Conservation (phyloP, 2,888 invertebrate species). For the Hymenopus coronatus region DNA sequence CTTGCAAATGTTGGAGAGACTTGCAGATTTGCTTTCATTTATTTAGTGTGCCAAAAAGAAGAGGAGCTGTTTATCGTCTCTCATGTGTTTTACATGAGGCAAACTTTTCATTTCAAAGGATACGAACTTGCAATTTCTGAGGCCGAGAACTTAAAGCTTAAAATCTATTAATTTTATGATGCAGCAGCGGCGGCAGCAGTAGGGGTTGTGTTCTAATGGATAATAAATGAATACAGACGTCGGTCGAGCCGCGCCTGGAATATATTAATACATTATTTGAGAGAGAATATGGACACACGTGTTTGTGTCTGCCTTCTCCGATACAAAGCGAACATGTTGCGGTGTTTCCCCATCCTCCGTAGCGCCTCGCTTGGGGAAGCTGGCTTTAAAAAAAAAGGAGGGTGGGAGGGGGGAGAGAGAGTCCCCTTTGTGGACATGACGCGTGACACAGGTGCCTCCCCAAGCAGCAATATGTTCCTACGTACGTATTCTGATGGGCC, state of each 20-base stretch:
- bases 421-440: conserved; percentile 22
- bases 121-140: neutral
- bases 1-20: conserved; percentile 9
- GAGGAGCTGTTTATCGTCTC: conserved; percentile 27
- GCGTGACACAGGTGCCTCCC: conserved; percentile 24
- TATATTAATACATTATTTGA: conserved; percentile 36
- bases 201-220: conserved; percentile 27
- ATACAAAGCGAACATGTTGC: conserved; percentile 23
- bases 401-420: conserved; percentile 1
- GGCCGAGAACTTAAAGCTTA: neutral
- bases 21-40: conserved; percentile 27
- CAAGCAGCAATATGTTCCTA: conserved; percentile 18
- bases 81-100: conserved; percentile 30
- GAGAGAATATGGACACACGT: conserved; percentile 26
- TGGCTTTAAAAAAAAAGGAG: neutral
- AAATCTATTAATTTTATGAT: conserved; percentile 24
- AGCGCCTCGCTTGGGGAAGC: neutral
- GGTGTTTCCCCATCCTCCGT: conserved; percentile 14
- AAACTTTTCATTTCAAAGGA: neutral
- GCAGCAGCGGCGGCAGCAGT: neutral
- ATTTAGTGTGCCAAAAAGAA: conserved; percentile 12
- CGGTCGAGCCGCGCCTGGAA: conserved; percentile 23
- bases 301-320: conserved; percentile 16
- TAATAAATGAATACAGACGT: conserved; percentile 33
- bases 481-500: conserved; percentile 32